Base-by-base conservation (phyloP, 1,140 invertebrate species). In the Papilio polytes region DNA sequence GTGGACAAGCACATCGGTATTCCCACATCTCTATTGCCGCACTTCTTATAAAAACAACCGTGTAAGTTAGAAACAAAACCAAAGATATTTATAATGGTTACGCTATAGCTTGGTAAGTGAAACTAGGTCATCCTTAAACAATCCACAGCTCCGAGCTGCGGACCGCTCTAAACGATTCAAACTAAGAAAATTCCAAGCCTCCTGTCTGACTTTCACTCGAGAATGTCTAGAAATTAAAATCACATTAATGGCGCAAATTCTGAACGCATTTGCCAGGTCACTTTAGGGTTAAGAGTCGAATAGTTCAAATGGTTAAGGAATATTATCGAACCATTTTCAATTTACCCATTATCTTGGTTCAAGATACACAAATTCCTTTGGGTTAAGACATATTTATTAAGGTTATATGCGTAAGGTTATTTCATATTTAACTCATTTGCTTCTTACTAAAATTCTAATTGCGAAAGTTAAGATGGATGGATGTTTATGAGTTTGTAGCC, bases 161-260 rank as follows among this genome's bases (percentile, higher is more conserved):
- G 73, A 44, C 22, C 74, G 74, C 20, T 48, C 15, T 76, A 26
- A 74, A 22, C 26, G 44, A 76, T 48, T 76, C 46, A 20, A 76
- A 76, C 74, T 76, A 13, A 51, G 44, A 22, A 76, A 76, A 22
- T 76, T 70, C 53, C 53, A 20, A 26, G 13, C 26, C 26, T 70
- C 22, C 15, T 70, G 26, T 70, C 63, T 70, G 63, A 70, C 63
- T 70, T 66, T 66, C 20, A 66, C 10, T 63, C 3, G 22, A 15
- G 63, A 70, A 70, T 70, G 63, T 36, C 22, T 70, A 70, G 63
- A 70, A 70, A 70, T 70, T 70, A 70, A 70, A 70, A 70, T 70
- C 22, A 31, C 63, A 70, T 70, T 70, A 70, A 70, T 70, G 31
- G 26, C 13, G 12, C 7, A 70, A 70, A 70, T 70, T 70, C 63